Percentiles rank a stretch among this genome's conserved stretches.
Evolutionary conservation across 2,113 vertebrate species (phyloP).

Genomic region (Zootoca vivipara): DNA sequence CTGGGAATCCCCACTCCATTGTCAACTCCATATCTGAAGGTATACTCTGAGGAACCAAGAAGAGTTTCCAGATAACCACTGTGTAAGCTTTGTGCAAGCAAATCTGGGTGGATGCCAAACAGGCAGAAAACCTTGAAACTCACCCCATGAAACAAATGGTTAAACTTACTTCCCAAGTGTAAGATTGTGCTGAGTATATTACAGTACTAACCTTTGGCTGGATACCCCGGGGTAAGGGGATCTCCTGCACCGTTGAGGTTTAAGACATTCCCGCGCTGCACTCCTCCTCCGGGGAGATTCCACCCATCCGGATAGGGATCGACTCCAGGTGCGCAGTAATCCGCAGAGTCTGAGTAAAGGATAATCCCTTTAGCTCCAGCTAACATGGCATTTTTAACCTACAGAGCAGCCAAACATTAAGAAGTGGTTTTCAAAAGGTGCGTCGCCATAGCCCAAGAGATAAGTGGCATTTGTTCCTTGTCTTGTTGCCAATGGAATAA

Average conservation of each 20-base stretch:
- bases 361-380: constrained; percentile 90
- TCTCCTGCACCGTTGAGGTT: constrained; percentile 94
- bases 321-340: constrained; percentile 87
- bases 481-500: neutral
- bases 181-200: neutral
- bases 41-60: constrained; percentile 82
- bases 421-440: neutral
- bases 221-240: constrained; percentile 94
- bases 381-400: constrained; percentile 93
- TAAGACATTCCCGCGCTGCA: constrained; percentile 92
- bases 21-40: constrained; percentile 80
- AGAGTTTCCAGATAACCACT: neutral
- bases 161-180: neutral
- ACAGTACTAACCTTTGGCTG: constrained; percentile 93
- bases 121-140: too few species aligned
- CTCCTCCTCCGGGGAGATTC: constrained; percentile 91
- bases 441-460: neutral
- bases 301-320: constrained; percentile 88
- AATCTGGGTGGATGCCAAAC: too few species aligned
- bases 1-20: constrained; percentile 89
- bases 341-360: constrained; percentile 93
- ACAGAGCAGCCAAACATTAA: constrained; percentile 30
- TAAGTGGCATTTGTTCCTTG: neutral
- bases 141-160: too few species aligned
- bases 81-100: too few species aligned